phyloP scores from a whole-genome alignment of 2,797 vertebrate genomes.

The Paedocypris micromegethes region DNA sequence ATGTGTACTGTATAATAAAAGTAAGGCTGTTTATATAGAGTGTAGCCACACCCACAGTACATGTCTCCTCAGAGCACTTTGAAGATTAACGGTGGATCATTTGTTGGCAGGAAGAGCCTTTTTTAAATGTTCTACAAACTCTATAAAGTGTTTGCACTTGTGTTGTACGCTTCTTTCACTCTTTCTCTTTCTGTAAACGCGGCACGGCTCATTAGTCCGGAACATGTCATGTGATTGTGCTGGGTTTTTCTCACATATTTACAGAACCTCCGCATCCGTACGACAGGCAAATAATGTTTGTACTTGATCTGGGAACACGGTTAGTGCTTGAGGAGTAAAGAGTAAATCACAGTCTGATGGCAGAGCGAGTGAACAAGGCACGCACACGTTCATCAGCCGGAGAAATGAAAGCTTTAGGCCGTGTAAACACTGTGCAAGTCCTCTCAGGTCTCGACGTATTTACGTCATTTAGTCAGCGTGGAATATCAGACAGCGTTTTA shows the following conservation, averaged over 20 bases:
- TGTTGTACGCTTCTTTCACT: too few relatives aligned
- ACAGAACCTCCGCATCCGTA: slow-evolving; percentile 24
- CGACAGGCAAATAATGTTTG: slow-evolving; percentile 47
- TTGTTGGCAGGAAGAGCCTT: too few relatives aligned
- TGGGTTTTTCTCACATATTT: slow-evolving; percentile 47
- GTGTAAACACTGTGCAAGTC: slow-evolving; percentile 37
- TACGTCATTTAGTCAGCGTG: too few relatives aligned
- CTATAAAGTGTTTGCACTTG: too few relatives aligned
- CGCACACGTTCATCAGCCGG: slow-evolving; percentile 46
- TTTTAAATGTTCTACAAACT: too few relatives aligned
- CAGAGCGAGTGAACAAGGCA: slow-evolving; percentile 46
- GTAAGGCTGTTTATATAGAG: too few relatives aligned
- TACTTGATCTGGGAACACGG: slow-evolving; percentile 45
- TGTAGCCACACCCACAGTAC: too few relatives aligned
- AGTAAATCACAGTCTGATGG: slow-evolving; percentile 50
- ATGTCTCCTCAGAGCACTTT: too few relatives aligned
- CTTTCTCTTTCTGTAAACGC: slow-evolving; percentile 46
- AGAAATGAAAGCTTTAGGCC: slow-evolving; percentile 40
- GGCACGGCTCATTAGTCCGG: slow-evolving; percentile 54
- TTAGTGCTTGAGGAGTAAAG: slow-evolving; percentile 40
- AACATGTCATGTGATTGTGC: slow-evolving; percentile 50
- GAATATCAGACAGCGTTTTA: too few relatives aligned
- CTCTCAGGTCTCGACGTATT: too few relatives aligned
- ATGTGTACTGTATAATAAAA: too few relatives aligned
- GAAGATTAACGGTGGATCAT: too few relatives aligned